phyloP scores from a whole-genome alignment of 2,113 vertebrate species.

The Scomber colias region DNA sequence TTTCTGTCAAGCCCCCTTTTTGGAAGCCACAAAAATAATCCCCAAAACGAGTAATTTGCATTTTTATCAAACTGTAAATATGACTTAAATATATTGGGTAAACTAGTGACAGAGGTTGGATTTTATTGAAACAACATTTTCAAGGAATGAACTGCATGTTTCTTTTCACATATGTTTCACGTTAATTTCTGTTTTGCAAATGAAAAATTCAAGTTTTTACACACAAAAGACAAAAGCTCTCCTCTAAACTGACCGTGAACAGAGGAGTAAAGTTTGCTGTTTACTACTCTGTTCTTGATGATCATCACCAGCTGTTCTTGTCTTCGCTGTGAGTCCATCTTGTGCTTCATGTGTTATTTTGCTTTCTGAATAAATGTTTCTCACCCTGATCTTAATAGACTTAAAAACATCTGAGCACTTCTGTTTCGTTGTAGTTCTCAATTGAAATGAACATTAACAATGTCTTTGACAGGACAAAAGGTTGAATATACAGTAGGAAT shows the following conservation, averaged over 20 bases:
- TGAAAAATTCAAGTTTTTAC: too few species aligned
- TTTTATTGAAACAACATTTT: neutral
- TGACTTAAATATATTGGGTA: neutral
- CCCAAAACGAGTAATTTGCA: neutral
- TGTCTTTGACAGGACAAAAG: neutral
- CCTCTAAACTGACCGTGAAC: too few species aligned
- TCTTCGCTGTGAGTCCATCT: neutral
- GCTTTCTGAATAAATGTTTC: too few species aligned
- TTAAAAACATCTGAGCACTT: too few species aligned
- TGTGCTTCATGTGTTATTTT: neutral
- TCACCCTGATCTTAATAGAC: neutral
- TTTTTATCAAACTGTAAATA: neutral
- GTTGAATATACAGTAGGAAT: neutral
- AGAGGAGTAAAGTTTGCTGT: too few species aligned
- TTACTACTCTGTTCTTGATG: too few species aligned
- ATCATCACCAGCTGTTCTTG: too few species aligned
- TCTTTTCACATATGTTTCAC: too few species aligned
- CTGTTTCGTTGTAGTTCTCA: neutral
- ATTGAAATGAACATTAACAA: neutral
- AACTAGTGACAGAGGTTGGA: neutral
- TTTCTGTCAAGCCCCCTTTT: too few species aligned
- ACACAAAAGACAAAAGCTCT: too few species aligned
- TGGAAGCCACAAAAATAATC: neutral
- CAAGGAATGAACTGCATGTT: neutral
- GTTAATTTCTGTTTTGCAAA: too few species aligned